Base-by-base conservation (phyloP, 2,888 invertebrate genomes). In the Leistus spinibarbis region DNA sequence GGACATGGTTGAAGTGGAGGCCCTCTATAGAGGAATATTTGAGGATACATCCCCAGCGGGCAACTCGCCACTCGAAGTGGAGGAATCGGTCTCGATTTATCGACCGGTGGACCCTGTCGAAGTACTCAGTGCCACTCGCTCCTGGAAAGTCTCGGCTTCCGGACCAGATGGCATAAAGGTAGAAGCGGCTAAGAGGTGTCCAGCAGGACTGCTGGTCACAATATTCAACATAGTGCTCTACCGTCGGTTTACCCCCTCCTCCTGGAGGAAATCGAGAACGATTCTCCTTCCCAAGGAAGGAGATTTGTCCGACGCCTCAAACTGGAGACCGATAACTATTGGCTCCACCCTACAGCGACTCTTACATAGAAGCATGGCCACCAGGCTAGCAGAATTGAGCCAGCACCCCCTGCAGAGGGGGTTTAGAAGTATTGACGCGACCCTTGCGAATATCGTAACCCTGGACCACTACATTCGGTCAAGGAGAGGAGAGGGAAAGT, bases 391-490 rank as follows among this genome's bases (percentile, higher is more conserved):
- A 16, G 7, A n/a, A 0, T 22, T 74, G 10, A 2, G n/a, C 1
- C 75, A 81, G 16, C 13, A 79, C 74, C 67, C 40, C 0, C 27
- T 79, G 5, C 83, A 83, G 76, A 54, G 81, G 0, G 82, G 82
- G 0, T 83, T 84, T 62, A 74, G 79, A 17, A 77, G 80, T 63
- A 79, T 80, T 1, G 85, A 85, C 74, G 85, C 85, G 13, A 81
- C 82, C 2, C 77, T 84, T 10, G 82, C 83, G 7, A 85, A 85
- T 68, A 77, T 81, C 23, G 76, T 82, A 83, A 71, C 81, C 0
- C 76, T 84, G 5, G 78, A 83, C 79, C 72, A 79, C 77, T 78
- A 78, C 68, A 54, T 76, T 73, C 0, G 78, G 72, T 57, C 81
- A 3, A 78, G 84, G 13, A 76, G 81, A 68, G 65, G 73, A 76